Conservation (phyloP, 1,140 invertebrate species). For the Rhynchophorus ferrugineus region DNA sequence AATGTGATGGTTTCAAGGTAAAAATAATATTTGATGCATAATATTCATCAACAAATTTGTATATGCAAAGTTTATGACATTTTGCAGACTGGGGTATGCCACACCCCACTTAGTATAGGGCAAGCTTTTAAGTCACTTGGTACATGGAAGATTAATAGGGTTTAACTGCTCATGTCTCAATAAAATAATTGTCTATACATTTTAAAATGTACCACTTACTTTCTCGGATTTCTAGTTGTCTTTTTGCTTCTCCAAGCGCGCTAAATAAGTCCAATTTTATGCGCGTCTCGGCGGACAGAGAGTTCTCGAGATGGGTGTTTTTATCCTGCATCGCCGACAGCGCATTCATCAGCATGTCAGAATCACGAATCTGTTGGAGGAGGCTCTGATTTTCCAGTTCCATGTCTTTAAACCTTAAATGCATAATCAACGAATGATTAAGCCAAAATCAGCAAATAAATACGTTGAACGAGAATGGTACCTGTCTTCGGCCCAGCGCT, state of each 20-base stretch:
- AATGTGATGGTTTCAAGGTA: too few relatives aligned
- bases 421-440: not conserved
- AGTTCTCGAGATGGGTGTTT: slow-evolving; percentile 82
- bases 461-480: too few relatives aligned
- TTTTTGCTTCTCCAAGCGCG: slow-evolving; percentile 88
- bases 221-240: slow-evolving; percentile 86
- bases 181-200: too few relatives aligned
- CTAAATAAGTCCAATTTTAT: slow-evolving; percentile 95
- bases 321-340: slow-evolving; percentile 78
- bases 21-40: too few relatives aligned
- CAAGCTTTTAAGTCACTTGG: too few relatives aligned
- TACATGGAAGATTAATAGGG: too few relatives aligned
- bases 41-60: too few relatives aligned
- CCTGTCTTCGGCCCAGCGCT: slow-evolving; percentile 67
- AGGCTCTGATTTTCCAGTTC: slow-evolving; percentile 36
- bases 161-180: too few relatives aligned
- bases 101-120: too few relatives aligned
- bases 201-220: slow-evolving; percentile 59
- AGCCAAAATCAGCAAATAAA: not conserved
- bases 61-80: too few relatives aligned
- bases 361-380: slow-evolving; percentile 63
- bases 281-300: slow-evolving; percentile 88
- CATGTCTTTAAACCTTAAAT: slow-evolving; percentile 28
- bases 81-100: too few relatives aligned
- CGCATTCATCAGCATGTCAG: slow-evolving; percentile 74